Percentiles rank a stretch among this genome's conserved stretches.
These are phyloP conservation scores for Melanotaenia maccullochi DNA, from an alignment of 2,797 vertebrate genomes.

Conservation along the genomic window DNA sequence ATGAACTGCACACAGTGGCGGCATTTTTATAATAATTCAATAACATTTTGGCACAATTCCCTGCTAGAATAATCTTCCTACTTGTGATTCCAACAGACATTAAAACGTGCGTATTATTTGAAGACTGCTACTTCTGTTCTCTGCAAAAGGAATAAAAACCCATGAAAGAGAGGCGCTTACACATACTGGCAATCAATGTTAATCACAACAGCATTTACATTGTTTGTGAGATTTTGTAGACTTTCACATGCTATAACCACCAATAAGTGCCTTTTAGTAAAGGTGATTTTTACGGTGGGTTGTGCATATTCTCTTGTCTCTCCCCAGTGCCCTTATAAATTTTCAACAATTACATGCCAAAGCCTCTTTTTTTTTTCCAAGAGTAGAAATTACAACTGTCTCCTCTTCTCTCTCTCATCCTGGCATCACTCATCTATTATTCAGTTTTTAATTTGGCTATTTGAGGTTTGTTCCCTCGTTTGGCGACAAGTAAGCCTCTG, in stretches of 20 bases:
- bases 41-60: slow-evolving; percentile 66
- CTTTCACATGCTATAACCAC: slow-evolving; percentile 64
- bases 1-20: slow-evolving; percentile 53
- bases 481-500: slow-evolving; percentile 81
- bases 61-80: slow-evolving; percentile 72
- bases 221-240: slow-evolving; percentile 74
- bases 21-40: slow-evolving; percentile 73
- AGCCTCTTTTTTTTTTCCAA: slow-evolving; percentile 42
- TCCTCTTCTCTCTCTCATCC: slow-evolving; percentile 79
- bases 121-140: slow-evolving; percentile 60
- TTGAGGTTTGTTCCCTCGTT: slow-evolving; percentile 85
- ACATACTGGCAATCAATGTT: slow-evolving; percentile 63
- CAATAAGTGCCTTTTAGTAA: slow-evolving; percentile 67
- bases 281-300: slow-evolving; percentile 70
- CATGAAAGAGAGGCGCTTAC: slow-evolving; percentile 47
- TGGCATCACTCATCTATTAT: slow-evolving; percentile 87
- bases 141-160: slow-evolving; percentile 57
- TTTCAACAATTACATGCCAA: slow-evolving; percentile 79
- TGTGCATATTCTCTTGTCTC: slow-evolving; percentile 62
- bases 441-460: slow-evolving; percentile 88
- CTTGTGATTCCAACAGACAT: slow-evolving; percentile 64
- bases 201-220: slow-evolving; percentile 74
- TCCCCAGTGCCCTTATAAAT: slow-evolving; percentile 76
- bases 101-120: slow-evolving; percentile 73
- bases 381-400: slow-evolving; percentile 84